These are phyloP conservation scores for Lycaena phlaeas DNA, from an alignment of 2,888 invertebrate genomes.

Conservation along the genomic window DNA sequence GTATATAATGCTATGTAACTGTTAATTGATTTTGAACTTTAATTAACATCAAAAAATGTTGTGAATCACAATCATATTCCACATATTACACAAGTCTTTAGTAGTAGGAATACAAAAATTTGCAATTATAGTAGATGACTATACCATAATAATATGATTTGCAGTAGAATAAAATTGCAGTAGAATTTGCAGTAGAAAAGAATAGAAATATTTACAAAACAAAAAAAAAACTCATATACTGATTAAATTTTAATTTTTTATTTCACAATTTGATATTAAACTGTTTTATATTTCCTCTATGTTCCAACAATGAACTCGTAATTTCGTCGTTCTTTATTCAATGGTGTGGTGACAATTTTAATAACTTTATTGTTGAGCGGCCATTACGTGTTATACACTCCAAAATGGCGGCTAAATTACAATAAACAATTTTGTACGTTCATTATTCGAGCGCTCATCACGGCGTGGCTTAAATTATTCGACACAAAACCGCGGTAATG, in stretches of 20 bases:
- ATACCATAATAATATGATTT: no score
- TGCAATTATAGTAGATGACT: no score
- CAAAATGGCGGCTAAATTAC: slow-evolving; percentile 57
- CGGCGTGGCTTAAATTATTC: slow-evolving; percentile 62
- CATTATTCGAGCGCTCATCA: slow-evolving; percentile 64
- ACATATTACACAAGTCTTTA: no score
- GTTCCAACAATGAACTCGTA: slow-evolving; percentile 22
- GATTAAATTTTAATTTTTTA: not conserved
- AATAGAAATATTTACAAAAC: no score
- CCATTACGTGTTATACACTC: slow-evolving; percentile 54
- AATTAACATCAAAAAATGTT: no score
- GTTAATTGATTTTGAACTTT: no score
- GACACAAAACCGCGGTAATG: slow-evolving; percentile 57
- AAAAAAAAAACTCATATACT: no score
- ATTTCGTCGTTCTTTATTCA: slow-evolving; percentile 29
- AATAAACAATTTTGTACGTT: slow-evolving; percentile 65
- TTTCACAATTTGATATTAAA: not conserved
- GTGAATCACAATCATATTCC: no score
- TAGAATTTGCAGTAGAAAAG: no score
- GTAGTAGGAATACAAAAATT: no score
- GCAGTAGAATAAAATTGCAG: no score
- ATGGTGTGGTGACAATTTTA: slow-evolving; percentile 39
- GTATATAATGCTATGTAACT: no score
- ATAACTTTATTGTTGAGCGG: slow-evolving; percentile 51
- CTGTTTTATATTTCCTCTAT: slow-evolving; percentile 12